These are phyloP conservation scores for Cephus runcator DNA, from an alignment of 2,888 invertebrate species.

Conservation along the genomic window DNA sequence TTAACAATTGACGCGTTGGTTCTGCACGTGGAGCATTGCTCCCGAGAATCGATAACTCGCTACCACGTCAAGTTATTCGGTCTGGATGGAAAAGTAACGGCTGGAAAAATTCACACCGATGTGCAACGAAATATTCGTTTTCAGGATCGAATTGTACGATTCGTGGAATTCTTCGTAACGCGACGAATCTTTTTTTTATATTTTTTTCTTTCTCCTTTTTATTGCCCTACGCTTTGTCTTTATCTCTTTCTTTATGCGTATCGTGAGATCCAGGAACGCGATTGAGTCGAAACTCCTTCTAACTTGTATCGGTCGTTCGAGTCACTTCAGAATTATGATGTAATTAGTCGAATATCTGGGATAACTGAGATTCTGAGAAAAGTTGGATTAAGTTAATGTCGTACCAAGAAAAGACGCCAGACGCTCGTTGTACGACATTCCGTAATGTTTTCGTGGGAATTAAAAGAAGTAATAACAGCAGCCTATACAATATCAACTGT, in stretches of 20 bases:
- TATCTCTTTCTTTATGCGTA: neutral
- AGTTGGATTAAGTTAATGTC: neutral
- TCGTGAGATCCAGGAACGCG: neutral
- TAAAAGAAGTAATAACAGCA: neutral
- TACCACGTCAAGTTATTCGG: neutral
- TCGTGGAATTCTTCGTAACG: neutral
- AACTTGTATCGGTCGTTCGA: neutral
- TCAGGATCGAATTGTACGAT: neutral
- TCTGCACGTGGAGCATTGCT: neutral
- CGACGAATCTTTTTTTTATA: neutral
- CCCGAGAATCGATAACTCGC: neutral
- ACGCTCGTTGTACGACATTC: neutral
- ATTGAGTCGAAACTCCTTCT: neutral
- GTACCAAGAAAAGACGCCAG: neutral
- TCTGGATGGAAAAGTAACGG: neutral
- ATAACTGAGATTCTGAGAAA: slow-evolving; percentile 2
- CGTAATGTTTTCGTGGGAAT: neutral
- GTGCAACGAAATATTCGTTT: neutral
- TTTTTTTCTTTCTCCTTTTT: neutral
- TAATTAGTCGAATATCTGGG: slow-evolving; percentile 5
- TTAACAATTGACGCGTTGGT: neutral
- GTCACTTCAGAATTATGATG: slow-evolving; percentile 3
- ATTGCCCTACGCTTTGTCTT: neutral
- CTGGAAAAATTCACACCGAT: neutral
- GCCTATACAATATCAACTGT: neutral